A percentile compares a stretch with the other conserved stretches of the same genome.
Conservation (phyloP, 2,797 vertebrate species). For the Melanogrammus aeglefinus region DNA sequence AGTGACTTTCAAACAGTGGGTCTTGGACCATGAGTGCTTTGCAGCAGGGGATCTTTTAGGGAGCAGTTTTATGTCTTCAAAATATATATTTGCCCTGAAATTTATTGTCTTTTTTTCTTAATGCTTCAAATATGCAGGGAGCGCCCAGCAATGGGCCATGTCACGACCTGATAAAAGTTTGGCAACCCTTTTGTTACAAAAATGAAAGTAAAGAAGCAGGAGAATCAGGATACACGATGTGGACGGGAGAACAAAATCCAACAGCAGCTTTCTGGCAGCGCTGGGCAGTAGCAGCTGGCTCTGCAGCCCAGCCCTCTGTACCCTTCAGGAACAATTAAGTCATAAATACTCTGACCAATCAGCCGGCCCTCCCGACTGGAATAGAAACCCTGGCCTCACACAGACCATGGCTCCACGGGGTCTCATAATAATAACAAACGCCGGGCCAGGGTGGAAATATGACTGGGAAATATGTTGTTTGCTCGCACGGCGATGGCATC, state of each 20-base stretch:
- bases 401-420: neutral
- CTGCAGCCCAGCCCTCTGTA: neutral
- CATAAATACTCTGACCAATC: neutral
- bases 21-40: no score
- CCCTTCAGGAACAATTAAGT: neutral
- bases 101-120: no score
- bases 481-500: neutral
- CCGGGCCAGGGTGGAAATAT: no score
- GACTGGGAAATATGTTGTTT: neutral
- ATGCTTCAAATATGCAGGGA: no score
- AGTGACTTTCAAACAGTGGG: no score
- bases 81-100: no score
- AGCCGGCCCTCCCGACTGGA: neutral
- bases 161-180: neutral
- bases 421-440: neutral
- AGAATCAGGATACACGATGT: neutral
- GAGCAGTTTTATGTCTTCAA: no score
- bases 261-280: no score
- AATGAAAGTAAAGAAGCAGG: neutral
- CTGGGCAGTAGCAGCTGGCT: no score
- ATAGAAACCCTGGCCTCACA: neutral
- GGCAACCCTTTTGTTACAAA: neutral
- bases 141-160: no score
- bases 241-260: no score
- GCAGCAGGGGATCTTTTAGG: no score